Base-by-base conservation (phyloP, 2,797 vertebrate species). In the Melanotaenia trifasciata region DNA sequence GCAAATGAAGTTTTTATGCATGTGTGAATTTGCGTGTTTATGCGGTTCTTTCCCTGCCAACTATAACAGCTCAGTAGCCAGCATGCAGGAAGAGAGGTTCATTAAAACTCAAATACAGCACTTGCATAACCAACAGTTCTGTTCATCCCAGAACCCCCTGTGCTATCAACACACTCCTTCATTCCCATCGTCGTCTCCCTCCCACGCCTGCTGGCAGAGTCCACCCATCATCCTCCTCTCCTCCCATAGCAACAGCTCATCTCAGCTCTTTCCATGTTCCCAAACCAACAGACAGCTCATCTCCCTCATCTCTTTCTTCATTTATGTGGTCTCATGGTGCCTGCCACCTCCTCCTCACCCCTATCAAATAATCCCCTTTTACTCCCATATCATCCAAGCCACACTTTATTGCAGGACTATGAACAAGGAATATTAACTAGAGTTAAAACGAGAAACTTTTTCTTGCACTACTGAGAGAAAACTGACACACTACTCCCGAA, bases 51-150 rank as follows among this genome's bases (percentile, higher is more conserved):
- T 73, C 85, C 64, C 70, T 91, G 94, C 94, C 94, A 95, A 93
- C 91, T 92, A 89, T 85, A 94, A 94, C 93, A 93, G 89, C 84
- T 87, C 85, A 71, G 84, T 73, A 84, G 92, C 90, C 90, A 89
- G 88, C 79, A 77, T 84, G 84, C 85, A 91, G 83, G 88, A 91
- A 91, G 91, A 94, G 92, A 87, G 82, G 75, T 91, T 94, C 90
- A 94, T 94, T 93, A 91, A 95, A 93, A 92, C 84, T 84, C 86
- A 89, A 93, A 90, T 83, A 86, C 87, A 83, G 84, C 70, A 36
- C 81, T 93, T 93, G 90, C 93, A 95, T 93, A 94, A 94, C 91
- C 84, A 81, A 78, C 80, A 79, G 83, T 85, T 88, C 86, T 90
- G 89, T 89, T 92, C 87, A 74, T 86, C 84, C 86, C 86, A 90